Evolutionary conservation across 2,797 vertebrate genomes (phyloP).

Genomic region (Cossypha polioptera): DNA sequence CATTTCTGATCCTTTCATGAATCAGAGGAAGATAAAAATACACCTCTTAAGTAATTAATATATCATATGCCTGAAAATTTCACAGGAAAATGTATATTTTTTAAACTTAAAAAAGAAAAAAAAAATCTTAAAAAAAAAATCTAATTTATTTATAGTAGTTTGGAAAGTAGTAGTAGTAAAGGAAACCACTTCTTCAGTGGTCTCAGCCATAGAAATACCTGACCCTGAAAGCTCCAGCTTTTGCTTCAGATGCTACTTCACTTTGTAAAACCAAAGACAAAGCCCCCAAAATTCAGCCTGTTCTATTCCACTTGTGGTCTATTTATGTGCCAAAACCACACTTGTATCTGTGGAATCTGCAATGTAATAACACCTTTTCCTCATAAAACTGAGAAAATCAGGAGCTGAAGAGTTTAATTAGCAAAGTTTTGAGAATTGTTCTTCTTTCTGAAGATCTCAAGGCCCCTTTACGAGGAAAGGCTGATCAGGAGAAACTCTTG

Average conservation of each 20-base stretch:
- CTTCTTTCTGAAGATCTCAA: not conserved
- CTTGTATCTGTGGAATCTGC: not conserved
- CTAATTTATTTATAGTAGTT: not conserved
- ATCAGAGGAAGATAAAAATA: not conserved
- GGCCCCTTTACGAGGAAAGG: not conserved
- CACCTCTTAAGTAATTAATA: not conserved
- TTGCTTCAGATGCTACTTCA: not conserved
- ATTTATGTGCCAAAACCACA: not conserved
- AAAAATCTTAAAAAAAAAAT: not conserved
- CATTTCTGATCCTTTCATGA: not conserved
- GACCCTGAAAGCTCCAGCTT: not conserved
- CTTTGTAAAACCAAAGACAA: not conserved
- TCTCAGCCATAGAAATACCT: not conserved
- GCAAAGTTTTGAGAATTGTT: not conserved
- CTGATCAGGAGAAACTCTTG: not conserved
- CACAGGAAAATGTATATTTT: not conserved
- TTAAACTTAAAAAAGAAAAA: not conserved
- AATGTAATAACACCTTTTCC: not conserved
- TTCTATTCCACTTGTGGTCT: not conserved
- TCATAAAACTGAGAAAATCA: not conserved
- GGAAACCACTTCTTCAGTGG: not conserved
- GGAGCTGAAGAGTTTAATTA: not conserved
- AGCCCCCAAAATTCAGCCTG: not conserved
- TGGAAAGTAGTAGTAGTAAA: not conserved
- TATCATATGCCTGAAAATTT: not conserved